A percentile compares a stretch with the other conserved stretches of the same genome.
Evolutionary conservation across 2,797 vertebrate species (phyloP).

Genomic region (Liasis olivaceus): DNA sequence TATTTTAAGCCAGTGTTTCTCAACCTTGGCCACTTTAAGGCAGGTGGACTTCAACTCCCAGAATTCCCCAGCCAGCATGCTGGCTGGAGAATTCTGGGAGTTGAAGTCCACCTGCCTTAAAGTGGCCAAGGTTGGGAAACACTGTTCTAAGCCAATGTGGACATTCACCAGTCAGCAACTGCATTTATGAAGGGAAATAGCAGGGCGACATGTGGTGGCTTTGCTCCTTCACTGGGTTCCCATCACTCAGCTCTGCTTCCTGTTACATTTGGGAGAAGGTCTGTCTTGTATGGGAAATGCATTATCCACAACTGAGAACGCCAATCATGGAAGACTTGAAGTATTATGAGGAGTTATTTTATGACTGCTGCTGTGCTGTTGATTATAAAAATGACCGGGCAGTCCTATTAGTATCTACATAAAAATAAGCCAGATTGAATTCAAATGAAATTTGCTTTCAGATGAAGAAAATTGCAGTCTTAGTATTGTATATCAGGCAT

Average conservation of each 20-base stretch:
- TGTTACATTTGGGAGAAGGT: neutral
- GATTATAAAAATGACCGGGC: neutral
- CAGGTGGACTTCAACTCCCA: too few relatives aligned
- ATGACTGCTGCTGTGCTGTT: neutral
- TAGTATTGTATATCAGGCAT: neutral
- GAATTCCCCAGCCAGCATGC: too few relatives aligned
- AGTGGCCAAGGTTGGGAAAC: too few relatives aligned
- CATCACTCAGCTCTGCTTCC: neutral
- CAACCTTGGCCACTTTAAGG: too few relatives aligned
- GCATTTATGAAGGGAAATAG: neutral
- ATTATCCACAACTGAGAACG: neutral
- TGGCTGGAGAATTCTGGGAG: too few relatives aligned
- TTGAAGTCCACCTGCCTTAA: too few relatives aligned
- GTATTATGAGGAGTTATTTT: neutral
- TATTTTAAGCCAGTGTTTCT: neutral
- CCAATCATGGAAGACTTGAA: neutral
- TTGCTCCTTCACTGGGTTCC: neutral
- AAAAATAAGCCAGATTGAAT: neutral
- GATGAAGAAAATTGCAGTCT: neutral
- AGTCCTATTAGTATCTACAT: neutral
- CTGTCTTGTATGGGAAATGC: neutral
- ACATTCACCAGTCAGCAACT: neutral
- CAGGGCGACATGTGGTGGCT: neutral
- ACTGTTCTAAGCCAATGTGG: neutral
- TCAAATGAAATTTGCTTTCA: neutral